phyloP scores from a whole-genome alignment of 2,888 invertebrate species.

The Teleiodes luculella region DNA sequence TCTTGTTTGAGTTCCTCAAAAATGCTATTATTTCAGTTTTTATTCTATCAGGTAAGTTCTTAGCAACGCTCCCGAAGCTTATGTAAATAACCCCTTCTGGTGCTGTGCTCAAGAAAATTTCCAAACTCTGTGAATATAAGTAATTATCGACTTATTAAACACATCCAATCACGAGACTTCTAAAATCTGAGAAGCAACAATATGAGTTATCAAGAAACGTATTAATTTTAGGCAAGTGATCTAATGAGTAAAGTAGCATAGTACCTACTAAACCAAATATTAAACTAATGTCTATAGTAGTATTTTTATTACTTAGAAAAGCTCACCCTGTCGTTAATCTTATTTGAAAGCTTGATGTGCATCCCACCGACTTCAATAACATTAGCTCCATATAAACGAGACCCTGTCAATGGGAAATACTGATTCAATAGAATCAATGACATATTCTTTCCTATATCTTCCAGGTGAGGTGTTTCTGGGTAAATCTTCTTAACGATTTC shows the following conservation, averaged over 20 bases:
- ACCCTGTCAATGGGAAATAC: conserved; percentile 71
- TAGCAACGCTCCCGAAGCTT: conserved; percentile 85
- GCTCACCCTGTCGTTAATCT: conserved; percentile 17
- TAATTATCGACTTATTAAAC: no score
- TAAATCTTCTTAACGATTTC: conserved; percentile 31
- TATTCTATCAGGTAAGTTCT: conserved; percentile 77
- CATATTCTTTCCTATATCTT: conserved; percentile 39
- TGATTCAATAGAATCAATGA: conserved; percentile 63
- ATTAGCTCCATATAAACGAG: conserved; percentile 61
- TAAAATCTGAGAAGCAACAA: no score
- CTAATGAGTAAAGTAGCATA: no score
- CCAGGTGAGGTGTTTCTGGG: conserved; percentile 37
- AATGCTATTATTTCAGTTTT: conserved; percentile 72
- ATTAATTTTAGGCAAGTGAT: no score
- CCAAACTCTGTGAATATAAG: conserved; percentile 64
- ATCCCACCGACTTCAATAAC: conserved; percentile 77
- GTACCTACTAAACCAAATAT: no score
- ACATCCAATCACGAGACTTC: no score
- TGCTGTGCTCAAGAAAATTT: conserved; percentile 80
- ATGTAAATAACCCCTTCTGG: conserved; percentile 82
- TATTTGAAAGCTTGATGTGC: conserved; percentile 39
- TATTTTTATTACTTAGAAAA: no score
- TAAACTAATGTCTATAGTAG: no score
- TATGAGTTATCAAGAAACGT: no score
- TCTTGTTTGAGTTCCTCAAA: conserved; percentile 58